Evolutionary conservation across 2,888 invertebrate genomes (phyloP), one percentile per base, ranked within the genome.

Genomic region (Plemyria rubiginata): DNA sequence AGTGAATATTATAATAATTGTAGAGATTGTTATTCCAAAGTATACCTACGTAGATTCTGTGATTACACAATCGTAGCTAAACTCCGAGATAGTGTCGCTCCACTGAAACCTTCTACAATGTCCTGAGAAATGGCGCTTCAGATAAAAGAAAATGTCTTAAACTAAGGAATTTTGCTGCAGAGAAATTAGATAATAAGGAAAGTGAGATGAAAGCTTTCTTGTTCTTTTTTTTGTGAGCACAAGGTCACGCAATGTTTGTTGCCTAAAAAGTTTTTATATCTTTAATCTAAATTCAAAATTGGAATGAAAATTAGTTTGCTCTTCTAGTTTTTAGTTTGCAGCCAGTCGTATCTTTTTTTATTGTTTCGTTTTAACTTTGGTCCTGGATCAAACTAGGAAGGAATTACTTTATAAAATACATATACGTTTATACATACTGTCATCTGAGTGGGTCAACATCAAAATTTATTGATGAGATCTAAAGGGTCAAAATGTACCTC

Each of bases 101-200:
- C 70, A 66, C 73, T 74, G 77, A 80, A 81, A 81, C 81, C 82
- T 79, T 75, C 73, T 76, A 74, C 82, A 82, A 85, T 81, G 82
- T 80, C 78, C 82, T 80, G 75, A 78, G 80, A 81, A 82, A 81
- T 82, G 86, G 79, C 74, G 76, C 73, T 77, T 74, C 50, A 82
- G 85, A 87, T 86, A 88, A 87, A 85, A 81, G 79, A 78, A 84
- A 86, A 86, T 80, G 79, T 82, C 82, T 81, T 82, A 75, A 80
- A 78, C 80, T 75, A 70, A 71, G 75, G 71, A 77, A 77, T 78
- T 73, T 76, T 66, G 66, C 66, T 65, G 48, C 56, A 54, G 63
- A 63, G 62, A 67, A 69, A 70, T 61, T 67, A 66, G 61, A 68
- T 66, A 71, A 67, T 67, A 67, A 71, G 69, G 59, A 67, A 69